phyloP scores from a whole-genome alignment of 2,797 vertebrate species.

The Danio tinwini region DNA sequence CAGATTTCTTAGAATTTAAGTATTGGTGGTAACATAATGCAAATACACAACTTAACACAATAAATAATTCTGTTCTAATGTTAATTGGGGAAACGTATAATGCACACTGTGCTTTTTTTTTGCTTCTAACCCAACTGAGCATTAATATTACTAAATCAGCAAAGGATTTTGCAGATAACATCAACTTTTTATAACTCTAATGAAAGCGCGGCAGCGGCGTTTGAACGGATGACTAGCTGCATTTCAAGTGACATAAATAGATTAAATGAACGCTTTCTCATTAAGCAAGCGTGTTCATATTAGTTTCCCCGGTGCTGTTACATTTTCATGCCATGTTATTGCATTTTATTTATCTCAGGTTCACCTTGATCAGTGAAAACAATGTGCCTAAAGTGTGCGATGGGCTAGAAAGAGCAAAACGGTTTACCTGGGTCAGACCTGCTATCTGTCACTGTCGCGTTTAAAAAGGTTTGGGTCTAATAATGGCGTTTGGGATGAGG shows the following conservation, averaged over 20 bases:
- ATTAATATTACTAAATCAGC: not conserved
- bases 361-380: constrained; percentile 4
- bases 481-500: constrained; percentile 88
- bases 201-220: constrained; percentile 4
- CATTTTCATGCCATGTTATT: not conserved
- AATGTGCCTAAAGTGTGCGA: not conserved
- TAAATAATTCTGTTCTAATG: too few relatives aligned
- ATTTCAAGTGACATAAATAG: not conserved
- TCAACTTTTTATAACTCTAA: not conserved
- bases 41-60: too few relatives aligned
- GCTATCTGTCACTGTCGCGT: constrained; percentile 92
- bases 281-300: constrained; percentile 1
- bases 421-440: constrained; percentile 86
- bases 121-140: not conserved
- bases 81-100: too few relatives aligned
- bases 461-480: constrained; percentile 95
- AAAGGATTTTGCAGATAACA: not conserved
- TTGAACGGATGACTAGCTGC: not conserved
- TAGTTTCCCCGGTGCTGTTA: not conserved
- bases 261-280: constrained; percentile 4
- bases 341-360: constrained; percentile 15
- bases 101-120: not conserved
- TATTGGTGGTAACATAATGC: too few relatives aligned
- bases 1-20: too few relatives aligned
- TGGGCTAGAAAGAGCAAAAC: constrained; percentile 82